These are phyloP conservation scores for Channa argus DNA, from an alignment of 2,113 vertebrate species.

Conservation along the genomic window DNA sequence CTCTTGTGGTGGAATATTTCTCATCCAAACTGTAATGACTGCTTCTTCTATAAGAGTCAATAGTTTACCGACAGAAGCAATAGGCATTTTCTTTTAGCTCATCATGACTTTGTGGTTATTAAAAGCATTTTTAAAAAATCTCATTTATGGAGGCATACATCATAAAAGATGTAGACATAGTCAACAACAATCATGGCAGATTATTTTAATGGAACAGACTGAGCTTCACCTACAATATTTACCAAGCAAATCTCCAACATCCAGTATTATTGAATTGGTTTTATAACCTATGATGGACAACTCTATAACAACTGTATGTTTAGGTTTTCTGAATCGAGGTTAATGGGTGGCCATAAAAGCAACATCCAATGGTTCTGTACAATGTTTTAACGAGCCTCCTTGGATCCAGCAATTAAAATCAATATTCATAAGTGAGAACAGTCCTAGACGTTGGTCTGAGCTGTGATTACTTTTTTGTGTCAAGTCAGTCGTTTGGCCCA, in stretches of 20 bases:
- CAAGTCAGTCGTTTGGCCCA: constrained; percentile 18
- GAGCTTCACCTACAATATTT: background rate
- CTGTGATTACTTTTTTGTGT: constrained; percentile 31
- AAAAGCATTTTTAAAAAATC: background rate
- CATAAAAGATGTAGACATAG: constrained; percentile 4
- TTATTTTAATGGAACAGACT: background rate
- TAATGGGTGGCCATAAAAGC: background rate
- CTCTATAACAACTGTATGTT: constrained; percentile 1
- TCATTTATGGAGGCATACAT: no score
- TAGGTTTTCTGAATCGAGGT: constrained; percentile 8
- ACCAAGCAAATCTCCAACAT: constrained; percentile 5
- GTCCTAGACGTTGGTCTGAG: constrained; percentile 27
- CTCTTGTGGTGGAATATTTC: no score
- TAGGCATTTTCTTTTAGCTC: no score
- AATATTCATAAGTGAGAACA: constrained; percentile 27
- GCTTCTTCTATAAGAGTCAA: no score
- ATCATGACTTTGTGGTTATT: background rate
- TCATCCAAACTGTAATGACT: no score
- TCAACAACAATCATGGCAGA: background rate
- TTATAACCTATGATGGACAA: constrained; percentile 9
- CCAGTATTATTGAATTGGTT: constrained; percentile 4
- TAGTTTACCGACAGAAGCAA: no score
- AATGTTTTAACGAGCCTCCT: constrained; percentile 21
- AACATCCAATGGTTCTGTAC: background rate
- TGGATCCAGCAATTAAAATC: constrained; percentile 10